A percentile compares a stretch with the other conserved stretches of the same genome.
Conservation (phyloP, 2,113 vertebrate genomes). For the Eptesicus fuscus region DNA sequence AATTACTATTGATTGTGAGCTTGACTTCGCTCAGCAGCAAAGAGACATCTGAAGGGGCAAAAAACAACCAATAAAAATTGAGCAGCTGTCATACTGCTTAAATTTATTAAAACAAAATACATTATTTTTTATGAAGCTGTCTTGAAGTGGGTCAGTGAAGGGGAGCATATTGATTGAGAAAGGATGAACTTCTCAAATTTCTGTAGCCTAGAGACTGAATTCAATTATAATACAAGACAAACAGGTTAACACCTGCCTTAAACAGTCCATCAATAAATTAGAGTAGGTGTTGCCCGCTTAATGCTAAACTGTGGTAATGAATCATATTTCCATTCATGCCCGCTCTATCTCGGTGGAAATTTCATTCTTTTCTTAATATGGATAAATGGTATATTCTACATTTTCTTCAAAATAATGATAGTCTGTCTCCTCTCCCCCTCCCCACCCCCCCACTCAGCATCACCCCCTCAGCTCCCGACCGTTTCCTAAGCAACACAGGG, state of each 20-base stretch:
- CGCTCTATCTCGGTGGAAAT: neutral
- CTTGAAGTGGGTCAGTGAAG: constrained; percentile 81
- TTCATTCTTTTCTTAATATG: neutral
- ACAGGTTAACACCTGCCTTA: constrained; percentile 76
- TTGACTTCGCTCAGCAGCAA: constrained; percentile 58
- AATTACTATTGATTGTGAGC: constrained; percentile 58
- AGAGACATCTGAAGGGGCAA: constrained; percentile 69
- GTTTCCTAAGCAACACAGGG: neutral
- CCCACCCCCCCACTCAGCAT: neutral
- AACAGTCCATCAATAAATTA: constrained; percentile 76
- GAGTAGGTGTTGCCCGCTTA: constrained; percentile 73
- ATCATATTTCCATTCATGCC: constrained; percentile 53
- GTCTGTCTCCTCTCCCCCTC: neutral
- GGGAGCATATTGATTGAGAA: constrained; percentile 81
- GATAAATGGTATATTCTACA: neutral
- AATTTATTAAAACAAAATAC: constrained; percentile 81
- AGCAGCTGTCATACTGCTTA: constrained; percentile 78
- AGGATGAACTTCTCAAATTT: constrained; percentile 83
- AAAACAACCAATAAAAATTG: constrained; percentile 72
- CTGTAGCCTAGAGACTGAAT: constrained; percentile 78
- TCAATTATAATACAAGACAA: constrained; percentile 80
- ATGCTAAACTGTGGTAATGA: constrained; percentile 56
- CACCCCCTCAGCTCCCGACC: constrained; percentile 4
- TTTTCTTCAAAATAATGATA: neutral
- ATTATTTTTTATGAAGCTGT: constrained; percentile 79